These are phyloP conservation scores for Falco biarmicus DNA, from an alignment of 2,797 vertebrate genomes.

Conservation along the genomic window DNA sequence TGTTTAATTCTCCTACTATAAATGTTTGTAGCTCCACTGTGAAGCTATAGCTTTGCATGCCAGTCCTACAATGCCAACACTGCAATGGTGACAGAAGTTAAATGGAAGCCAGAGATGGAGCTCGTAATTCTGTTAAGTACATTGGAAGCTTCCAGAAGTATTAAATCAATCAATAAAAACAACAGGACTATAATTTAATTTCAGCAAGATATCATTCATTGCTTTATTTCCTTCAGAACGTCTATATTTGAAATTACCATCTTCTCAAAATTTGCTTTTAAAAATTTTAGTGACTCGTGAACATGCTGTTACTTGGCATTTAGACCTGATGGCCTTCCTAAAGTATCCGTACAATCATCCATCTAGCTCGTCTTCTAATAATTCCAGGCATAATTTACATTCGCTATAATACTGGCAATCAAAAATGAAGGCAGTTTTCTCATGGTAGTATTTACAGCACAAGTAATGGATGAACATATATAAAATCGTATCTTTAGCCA, in stretches of 20 bases:
- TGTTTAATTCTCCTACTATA: not conserved
- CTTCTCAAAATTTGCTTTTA: not conserved
- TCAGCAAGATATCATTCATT: not conserved
- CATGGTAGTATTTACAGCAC: not conserved
- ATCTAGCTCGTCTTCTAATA: not conserved
- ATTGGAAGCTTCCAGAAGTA: not conserved
- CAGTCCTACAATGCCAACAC: not conserved
- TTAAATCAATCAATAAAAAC: not conserved
- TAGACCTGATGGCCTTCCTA: not conserved
- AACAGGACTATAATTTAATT: not conserved
- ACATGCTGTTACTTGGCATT: not conserved
- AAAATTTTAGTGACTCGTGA: not conserved
- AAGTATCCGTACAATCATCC: fast-evolving
- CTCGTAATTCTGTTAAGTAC: not conserved
- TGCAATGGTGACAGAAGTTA: not conserved
- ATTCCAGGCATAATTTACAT: not conserved
- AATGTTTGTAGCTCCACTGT: not conserved
- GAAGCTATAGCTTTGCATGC: not conserved
- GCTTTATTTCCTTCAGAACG: not conserved
- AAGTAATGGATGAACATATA: not conserved
- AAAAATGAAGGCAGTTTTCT: not conserved
- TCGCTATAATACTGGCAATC: not conserved
- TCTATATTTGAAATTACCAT: not conserved
- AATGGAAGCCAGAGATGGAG: not conserved
- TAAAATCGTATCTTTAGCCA: not conserved